These are phyloP conservation scores for Reticulitermes speratus DNA, from an alignment of 1,140 invertebrate genomes.

Conservation along the genomic window DNA sequence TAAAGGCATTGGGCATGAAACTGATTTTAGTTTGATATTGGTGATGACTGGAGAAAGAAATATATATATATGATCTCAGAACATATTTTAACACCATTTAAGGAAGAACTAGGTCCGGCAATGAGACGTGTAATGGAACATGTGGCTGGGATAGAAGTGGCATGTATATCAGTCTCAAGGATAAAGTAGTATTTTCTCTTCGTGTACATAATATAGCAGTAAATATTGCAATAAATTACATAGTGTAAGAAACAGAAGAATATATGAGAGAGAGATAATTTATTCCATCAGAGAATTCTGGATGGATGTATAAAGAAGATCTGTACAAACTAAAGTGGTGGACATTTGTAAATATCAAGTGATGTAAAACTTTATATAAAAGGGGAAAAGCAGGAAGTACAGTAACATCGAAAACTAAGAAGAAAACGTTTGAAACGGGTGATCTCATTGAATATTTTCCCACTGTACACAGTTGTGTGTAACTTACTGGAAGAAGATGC, in stretches of 20 bases:
- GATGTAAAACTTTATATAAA: neutral
- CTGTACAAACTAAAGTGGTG: neutral
- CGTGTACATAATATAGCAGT: neutral
- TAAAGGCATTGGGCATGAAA: too few relatives aligned
- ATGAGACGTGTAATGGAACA: neutral
- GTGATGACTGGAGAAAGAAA: neutral
- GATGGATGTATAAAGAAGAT: neutral
- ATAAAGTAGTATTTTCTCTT: neutral
- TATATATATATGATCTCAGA: neutral
- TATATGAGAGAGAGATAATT: neutral
- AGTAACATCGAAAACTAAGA: neutral
- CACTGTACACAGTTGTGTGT: neutral
- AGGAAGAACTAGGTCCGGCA: neutral
- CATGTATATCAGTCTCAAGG: slow-evolving; percentile 11
- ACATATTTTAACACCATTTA: neutral
- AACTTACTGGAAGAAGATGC: too few relatives aligned
- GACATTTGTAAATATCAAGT: slow-evolving; percentile 5
- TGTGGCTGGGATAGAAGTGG: neutral
- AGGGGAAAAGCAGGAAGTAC: neutral
- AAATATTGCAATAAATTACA: too few relatives aligned
- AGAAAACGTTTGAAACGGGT: neutral
- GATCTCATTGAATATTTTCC: neutral
- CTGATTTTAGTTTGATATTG: neutral
- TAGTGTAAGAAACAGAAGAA: too few relatives aligned
- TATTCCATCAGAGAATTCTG: neutral